These are phyloP conservation scores for Chloropsis cyanopogon DNA, from an alignment of 2,113 vertebrate genomes.

Conservation along the genomic window DNA sequence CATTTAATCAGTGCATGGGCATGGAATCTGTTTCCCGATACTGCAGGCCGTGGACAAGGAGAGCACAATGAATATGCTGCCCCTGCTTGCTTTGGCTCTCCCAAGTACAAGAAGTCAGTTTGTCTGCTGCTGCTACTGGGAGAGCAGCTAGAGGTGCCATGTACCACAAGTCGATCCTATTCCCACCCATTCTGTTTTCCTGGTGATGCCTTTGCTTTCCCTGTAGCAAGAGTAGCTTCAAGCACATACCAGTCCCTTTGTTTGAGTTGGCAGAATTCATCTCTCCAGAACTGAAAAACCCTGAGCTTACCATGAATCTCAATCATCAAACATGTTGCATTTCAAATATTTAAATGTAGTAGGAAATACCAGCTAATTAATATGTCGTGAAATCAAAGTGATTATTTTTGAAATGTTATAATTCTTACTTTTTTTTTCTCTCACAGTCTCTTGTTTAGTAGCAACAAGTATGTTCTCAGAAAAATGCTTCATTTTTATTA, in stretches of 20 bases:
- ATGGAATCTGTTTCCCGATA: not conserved
- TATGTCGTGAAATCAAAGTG: not conserved
- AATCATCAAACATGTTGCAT: not conserved
- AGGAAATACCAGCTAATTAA: not conserved
- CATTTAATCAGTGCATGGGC: not conserved
- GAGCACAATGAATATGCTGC: not conserved
- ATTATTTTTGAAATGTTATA: not conserved
- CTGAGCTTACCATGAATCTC: not conserved
- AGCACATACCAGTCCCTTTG: fast-evolving
- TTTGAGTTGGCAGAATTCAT: not conserved
- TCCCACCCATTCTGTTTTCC: not conserved
- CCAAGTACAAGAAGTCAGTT: not conserved
- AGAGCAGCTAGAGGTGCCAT: not conserved
- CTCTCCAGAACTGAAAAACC: not conserved
- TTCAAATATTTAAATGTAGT: not conserved
- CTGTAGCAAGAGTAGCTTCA: not conserved
- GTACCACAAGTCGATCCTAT: not conserved
- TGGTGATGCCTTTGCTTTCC: not conserved
- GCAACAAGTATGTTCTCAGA: not conserved
- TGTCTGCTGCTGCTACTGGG: not conserved
- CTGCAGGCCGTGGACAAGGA: not conserved
- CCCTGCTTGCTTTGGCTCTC: not conserved
- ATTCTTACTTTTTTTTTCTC: not conserved
- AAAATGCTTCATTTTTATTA: not conserved
- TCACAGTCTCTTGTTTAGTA: not conserved